Percentiles rank a stretch among this genome's conserved stretches.
Conservation (phyloP, 2,113 vertebrate species). For the Limanda limanda region DNA sequence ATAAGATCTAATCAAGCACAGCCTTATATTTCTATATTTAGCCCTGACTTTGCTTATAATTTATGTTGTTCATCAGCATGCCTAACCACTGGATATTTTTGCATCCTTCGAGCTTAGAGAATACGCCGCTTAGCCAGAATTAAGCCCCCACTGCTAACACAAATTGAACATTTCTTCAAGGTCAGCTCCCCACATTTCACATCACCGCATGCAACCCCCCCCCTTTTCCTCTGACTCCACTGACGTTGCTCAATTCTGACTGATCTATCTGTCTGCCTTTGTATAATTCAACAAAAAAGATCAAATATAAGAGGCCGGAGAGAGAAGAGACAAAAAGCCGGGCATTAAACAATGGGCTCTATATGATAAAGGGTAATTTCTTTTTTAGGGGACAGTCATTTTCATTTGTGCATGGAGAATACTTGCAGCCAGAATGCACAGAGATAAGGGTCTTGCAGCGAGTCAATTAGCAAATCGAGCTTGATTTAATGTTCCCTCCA, state of each 20-base stretch:
- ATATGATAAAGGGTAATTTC: background rate
- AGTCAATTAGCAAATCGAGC: constrained; percentile 65
- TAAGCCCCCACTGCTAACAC: constrained; percentile 28
- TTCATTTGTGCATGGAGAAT: constrained; percentile 26
- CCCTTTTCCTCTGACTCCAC: constrained; percentile 20
- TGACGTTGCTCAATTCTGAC: constrained; percentile 58
- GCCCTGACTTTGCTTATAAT: background rate
- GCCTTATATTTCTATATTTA: too few species aligned
- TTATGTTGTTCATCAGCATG: constrained; percentile 2
- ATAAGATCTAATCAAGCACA: background rate
- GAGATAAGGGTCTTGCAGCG: constrained; percentile 39
- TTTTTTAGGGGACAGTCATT: constrained; percentile 15
- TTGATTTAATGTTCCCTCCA: constrained; percentile 66
- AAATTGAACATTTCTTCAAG: constrained; percentile 64
- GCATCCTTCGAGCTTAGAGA: constrained; percentile 4
- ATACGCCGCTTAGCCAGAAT: constrained; percentile 23
- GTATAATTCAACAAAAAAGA: constrained; percentile 62
- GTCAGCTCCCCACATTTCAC: constrained; percentile 57
- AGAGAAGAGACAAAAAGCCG: background rate
- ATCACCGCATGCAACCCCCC: constrained; percentile 20
- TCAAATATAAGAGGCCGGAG: constrained; percentile 22
- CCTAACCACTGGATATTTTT: constrained; percentile 9
- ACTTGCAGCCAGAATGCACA: constrained; percentile 34
- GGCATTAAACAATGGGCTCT: constrained; percentile 3
- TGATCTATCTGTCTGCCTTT: constrained; percentile 55